phyloP scores from a whole-genome alignment of 1,140 invertebrate genomes.

The Magallana ariakensis region DNA sequence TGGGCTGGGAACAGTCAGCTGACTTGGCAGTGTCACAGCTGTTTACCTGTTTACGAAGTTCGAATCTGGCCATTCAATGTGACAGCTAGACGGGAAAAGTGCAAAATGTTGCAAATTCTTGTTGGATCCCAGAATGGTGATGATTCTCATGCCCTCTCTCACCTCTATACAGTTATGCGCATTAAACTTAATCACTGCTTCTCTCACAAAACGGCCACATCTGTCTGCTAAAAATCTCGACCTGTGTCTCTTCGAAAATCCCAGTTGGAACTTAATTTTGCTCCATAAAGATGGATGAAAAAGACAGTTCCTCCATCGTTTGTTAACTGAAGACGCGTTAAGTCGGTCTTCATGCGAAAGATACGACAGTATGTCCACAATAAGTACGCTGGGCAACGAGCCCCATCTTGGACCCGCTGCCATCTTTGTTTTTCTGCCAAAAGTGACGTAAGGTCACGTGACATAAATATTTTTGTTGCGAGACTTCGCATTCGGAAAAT shows the following conservation, averaged over 20 bases:
- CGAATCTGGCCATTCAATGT: conserved; percentile 73
- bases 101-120: conserved; percentile 76
- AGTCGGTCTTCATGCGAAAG: conserved; percentile 82
- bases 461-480: conserved; percentile 10
- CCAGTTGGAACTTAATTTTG: conserved; percentile 78
- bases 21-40: conserved; percentile 34
- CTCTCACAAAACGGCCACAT: conserved; percentile 80
- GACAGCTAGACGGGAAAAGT: conserved; percentile 78
- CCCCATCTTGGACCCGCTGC: conserved; percentile 75
- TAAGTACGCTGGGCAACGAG: conserved; percentile 83
- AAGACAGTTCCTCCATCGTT: conserved; percentile 83
- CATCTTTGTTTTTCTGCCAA: conserved; percentile 68
- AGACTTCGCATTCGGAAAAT: no score
- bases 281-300: conserved; percentile 85
- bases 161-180: conserved; percentile 78
- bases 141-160: conserved; percentile 69
- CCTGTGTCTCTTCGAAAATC: conserved; percentile 78
- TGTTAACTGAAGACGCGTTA: conserved; percentile 83
- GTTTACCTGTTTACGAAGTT: conserved; percentile 68
- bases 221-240: conserved; percentile 78
- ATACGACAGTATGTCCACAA: conserved; percentile 84
- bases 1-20: conserved; percentile 36
- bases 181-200: conserved; percentile 79
- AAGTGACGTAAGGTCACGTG: conserved; percentile 68
- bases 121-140: conserved; percentile 75